Evolutionary conservation across 2,888 invertebrate species (phyloP), one percentile per base, ranked within the genome.

Genomic region (Operophtera brumata): DNA sequence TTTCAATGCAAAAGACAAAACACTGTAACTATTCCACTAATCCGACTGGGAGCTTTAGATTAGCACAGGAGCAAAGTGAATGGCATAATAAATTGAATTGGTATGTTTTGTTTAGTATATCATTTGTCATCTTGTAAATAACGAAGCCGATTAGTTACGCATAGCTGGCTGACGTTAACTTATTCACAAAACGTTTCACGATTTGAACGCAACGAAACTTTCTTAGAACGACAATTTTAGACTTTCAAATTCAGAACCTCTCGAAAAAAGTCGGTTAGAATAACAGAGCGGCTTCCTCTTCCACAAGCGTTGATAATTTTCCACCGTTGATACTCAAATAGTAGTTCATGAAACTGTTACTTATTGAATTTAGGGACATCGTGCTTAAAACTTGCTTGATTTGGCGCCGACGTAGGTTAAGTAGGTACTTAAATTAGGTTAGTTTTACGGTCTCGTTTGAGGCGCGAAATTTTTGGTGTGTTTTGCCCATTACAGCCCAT

Each of bases 231-330:
- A 39, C 47, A 20, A 12, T 40, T 57, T 54, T 28, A 45, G 34
- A 47, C 28, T 43, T 2, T n/a, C 46, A 37, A 54, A 56, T 52
- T 45, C 34, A 49, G 54, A 61, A 40, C 51, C 55, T 50, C 42
- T 57, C 6, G 9, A 46, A 57, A 57, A 57, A 44, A 46, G 54
- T 54, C 54, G 57, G 61, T 56, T 61, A 54, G 10, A 59, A 59
- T 54, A 63, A 63, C 59, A 62, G 20, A 41, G 26, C n/a, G 43
- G 40, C 32, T 57, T 53, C 36, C 48, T 54, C 35, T 57, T 62
- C 46, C 56, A 46, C 54, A 59, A 51, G 46, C 50, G 47, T 43
- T 50, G 45, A 59, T 63, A 64, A 61, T 57, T 57, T 67, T 59
- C 51, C 45, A 57, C 57, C 54, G 61, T 54, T 20, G 20, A 3